Conservation (phyloP, 23 tunicate species). For the Aplidium turbinatum region DNA sequence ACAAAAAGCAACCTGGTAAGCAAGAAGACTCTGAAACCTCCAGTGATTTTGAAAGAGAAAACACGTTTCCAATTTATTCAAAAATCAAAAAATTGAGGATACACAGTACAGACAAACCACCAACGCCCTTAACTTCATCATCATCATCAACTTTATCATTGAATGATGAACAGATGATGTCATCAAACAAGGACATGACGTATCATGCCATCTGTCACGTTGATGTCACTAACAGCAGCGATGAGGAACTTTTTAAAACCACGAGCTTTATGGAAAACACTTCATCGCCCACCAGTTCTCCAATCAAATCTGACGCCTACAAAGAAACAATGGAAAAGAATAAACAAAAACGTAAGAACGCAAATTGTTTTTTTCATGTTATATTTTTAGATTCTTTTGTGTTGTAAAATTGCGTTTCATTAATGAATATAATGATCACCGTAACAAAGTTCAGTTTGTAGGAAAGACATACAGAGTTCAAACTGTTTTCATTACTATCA, state of each 20-base stretch:
- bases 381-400: background rate
- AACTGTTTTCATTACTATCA: no score
- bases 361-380: background rate
- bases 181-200: background rate
- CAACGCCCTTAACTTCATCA: no score
- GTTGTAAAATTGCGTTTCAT: no score
- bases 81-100: no score
- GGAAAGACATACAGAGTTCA: no score
- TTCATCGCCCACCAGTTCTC: no score
- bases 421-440: no score
- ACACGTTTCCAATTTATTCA: no score
- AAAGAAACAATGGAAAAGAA: constrained; percentile 24
- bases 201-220: constrained; percentile 38
- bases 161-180: constrained; percentile 13
- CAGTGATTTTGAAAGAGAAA: background rate
- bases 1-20: background rate
- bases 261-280: constrained; percentile 16
- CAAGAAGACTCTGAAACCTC: background rate
- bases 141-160: constrained; percentile 28
- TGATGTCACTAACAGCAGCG: constrained; percentile 40
- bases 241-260: constrained; percentile 38
- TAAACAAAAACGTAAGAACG: constrained; percentile 14
- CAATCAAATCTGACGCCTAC: no score
- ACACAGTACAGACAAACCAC: no score
- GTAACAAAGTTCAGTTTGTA: no score